Percentiles rank a stretch among this genome's conserved stretches.
phyloP scores from a whole-genome alignment of 2,113 vertebrate species.

The Patagioenas fasciata region DNA sequence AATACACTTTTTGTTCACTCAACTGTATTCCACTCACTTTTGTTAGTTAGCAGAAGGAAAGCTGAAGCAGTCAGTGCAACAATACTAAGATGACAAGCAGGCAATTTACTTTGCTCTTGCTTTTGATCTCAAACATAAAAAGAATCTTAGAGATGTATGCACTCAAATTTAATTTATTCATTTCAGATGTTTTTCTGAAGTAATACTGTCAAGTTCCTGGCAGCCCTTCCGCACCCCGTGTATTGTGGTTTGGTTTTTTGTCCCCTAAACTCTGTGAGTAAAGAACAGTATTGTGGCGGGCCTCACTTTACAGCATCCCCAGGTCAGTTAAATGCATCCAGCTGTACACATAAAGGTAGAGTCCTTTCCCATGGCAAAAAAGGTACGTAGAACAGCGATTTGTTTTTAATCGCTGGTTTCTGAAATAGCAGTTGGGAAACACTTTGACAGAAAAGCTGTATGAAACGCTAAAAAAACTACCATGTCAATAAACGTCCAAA shows the following conservation, averaged over 20 bases:
- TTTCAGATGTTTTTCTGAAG: slow-evolving; percentile 38
- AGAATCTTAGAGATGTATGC: not conserved
- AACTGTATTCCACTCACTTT: not conserved
- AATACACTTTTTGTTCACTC: not conserved
- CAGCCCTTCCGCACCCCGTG: not conserved
- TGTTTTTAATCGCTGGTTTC: not conserved
- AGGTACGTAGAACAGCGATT: not conserved
- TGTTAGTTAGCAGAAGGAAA: not conserved
- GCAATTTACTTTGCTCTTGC: slow-evolving; percentile 51
- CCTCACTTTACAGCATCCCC: not conserved
- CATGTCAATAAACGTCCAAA: not conserved
- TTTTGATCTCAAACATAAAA: slow-evolving; percentile 64
- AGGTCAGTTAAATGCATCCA: not conserved
- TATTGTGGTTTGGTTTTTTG: too few relatives aligned
- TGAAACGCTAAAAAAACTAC: not conserved
- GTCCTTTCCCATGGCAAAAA: not conserved
- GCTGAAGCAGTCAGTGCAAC: slow-evolving; percentile 1
- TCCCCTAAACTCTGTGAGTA: not conserved
- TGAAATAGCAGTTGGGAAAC: not conserved
- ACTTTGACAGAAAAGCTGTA: not conserved
- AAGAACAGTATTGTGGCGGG: not conserved
- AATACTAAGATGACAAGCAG: slow-evolving; percentile 38
- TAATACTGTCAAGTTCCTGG: not conserved
- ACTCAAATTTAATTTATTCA: slow-evolving; percentile 31
- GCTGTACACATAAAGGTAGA: not conserved